These are phyloP conservation scores for Drosophila subpulchrella DNA, from an alignment of 1,140 invertebrate species.

Conservation along the genomic window DNA sequence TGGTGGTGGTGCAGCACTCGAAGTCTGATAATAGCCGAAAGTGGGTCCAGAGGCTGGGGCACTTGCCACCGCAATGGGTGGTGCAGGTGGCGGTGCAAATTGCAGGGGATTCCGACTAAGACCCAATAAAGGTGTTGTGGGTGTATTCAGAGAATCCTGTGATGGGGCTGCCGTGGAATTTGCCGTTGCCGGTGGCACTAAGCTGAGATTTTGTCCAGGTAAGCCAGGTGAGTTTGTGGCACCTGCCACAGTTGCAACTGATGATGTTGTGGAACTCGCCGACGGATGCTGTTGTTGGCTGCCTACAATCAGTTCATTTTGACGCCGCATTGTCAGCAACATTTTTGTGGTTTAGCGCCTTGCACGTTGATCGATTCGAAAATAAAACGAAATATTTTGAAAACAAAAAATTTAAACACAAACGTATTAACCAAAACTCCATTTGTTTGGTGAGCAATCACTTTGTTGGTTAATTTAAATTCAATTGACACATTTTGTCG, in stretches of 20 bases:
- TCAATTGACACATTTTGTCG: constrained; percentile 24
- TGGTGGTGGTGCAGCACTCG: constrained; percentile 7
- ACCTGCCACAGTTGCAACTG: constrained; percentile 5
- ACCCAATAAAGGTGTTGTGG: constrained; percentile 67
- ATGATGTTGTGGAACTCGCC: constrained; percentile 30
- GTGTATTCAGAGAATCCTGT: constrained; percentile 77
- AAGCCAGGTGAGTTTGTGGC: not conserved
- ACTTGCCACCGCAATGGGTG: constrained; percentile 44
- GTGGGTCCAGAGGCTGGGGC: constrained; percentile 22
- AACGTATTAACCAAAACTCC: constrained; percentile 57
- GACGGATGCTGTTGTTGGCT: constrained; percentile 70
- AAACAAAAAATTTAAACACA: constrained; percentile 63
- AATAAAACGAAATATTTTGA: constrained; percentile 52
- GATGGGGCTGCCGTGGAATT: constrained; percentile 27
- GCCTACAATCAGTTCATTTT: constrained; percentile 80
- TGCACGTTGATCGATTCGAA: constrained; percentile 20
- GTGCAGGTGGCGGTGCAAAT: constrained; percentile 61
- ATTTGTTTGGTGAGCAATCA: constrained; percentile 56
- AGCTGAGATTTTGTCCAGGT: constrained; percentile 24
- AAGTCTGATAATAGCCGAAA: constrained; percentile 62
- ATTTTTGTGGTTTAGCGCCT: constrained; percentile 66
- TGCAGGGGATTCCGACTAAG: constrained; percentile 72
- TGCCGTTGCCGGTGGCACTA: constrained; percentile 34
- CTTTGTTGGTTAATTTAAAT: constrained; percentile 12
- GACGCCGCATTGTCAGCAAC: constrained; percentile 85